Evolutionary conservation across 2,113 vertebrate genomes (phyloP), one percentile per base, ranked within the genome.

Genomic region (Ivindomyrus marchei): DNA sequence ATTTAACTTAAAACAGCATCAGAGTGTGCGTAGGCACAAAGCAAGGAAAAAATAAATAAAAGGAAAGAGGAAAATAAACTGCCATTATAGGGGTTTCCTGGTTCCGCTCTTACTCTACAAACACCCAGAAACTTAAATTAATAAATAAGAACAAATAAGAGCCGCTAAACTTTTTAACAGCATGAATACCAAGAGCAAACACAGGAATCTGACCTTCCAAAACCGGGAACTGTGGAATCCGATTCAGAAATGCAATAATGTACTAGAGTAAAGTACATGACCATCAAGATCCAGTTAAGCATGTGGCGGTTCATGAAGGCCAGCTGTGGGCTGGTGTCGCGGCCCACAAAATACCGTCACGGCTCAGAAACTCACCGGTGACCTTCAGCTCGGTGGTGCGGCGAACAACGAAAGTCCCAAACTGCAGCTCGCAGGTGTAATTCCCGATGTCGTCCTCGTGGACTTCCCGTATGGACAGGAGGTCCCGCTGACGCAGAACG

Each of bases 361-460:
- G 15, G 39, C 27, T 46, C 21, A 46, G 83, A 45, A 85, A 31
- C 91, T 97, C 97, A 99, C 98, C 98, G 95, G 98, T 99, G 91
- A 99, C 98, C n/a, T 97, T 97, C 90, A 99, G 94, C 94, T 98
- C 97, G 0, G 98, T 99, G 0, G 98, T 99, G 95, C 98, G 97
- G 95, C 98, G 96, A 19, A 99, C 98, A 91, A 98, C 95, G 94
- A 99, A 99, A 93, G 95, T 96, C 93, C 98, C 98, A 88, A 98
- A 98, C 92, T 98, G 97, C 93, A 99, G 93, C 93, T 99, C 98
- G 91, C 98, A 99, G 3, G 98, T 99, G 90, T 99, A 99, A 97
- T 99, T 99, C 94, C 98, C 98, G 94, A 98, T 98, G 95, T 99
- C 98, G 91, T 99, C 98, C 95, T 99, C 98, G 94, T 95, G 96